Evolutionary conservation across 2,888 invertebrate genomes (phyloP).

Genomic region (Drosophila mimetica): DNA sequence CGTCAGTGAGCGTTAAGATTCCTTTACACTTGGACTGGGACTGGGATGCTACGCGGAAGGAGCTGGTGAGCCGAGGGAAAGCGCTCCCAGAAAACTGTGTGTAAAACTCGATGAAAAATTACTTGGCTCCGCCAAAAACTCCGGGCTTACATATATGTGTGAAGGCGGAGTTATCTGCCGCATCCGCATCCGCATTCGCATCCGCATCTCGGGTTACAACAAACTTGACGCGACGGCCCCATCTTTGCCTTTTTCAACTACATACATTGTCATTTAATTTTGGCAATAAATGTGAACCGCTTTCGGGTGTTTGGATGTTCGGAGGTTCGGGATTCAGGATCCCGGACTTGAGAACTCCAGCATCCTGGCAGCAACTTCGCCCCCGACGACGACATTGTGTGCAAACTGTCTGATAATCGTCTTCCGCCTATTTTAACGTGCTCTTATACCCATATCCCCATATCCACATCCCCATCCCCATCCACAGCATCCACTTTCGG

Average conservation of each 20-base stretch:
- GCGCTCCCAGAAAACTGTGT: conserved; percentile 52
- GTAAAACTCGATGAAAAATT: conserved; percentile 78
- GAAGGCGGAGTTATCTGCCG: conserved; percentile 25
- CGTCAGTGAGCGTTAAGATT: conserved; percentile 72
- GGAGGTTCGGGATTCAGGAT: neutral
- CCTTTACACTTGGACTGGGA: conserved; percentile 77
- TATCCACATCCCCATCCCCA: neutral
- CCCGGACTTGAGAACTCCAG: conserved; percentile 3
- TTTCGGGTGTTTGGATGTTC: conserved; percentile 15
- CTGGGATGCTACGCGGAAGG: conserved; percentile 13
- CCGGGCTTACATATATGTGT: neutral
- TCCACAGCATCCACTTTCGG: conserved; percentile 23
- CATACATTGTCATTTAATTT: conserved; percentile 82
- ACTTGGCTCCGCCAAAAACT: conserved; percentile 42
- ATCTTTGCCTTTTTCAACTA: conserved; percentile 58
- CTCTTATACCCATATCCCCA: conserved; percentile 13
- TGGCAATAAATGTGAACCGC: conserved; percentile 77
- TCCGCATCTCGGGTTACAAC: conserved; percentile 48
- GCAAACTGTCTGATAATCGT: conserved; percentile 81
- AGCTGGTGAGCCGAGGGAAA: neutral
- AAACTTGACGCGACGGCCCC: conserved; percentile 30
- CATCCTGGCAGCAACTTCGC: conserved; percentile 1
- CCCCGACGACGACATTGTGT: conserved; percentile 67
- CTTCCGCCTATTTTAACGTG: conserved; percentile 80
- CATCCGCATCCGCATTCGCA: conserved; percentile 38